phyloP scores from a whole-genome alignment of 2,888 invertebrate species.

The Amphipoea oculea region DNA sequence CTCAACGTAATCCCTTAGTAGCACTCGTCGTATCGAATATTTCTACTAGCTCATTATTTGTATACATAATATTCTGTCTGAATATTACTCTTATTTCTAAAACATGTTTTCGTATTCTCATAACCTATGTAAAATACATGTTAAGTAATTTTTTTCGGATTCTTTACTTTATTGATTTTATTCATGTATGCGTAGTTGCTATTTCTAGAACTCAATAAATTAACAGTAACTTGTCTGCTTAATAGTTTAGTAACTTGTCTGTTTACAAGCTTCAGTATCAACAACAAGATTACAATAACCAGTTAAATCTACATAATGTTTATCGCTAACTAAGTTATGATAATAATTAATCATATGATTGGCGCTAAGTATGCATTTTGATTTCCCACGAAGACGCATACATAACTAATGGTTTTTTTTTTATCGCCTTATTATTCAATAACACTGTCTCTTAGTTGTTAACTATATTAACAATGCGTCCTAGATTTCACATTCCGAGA shows the following conservation, averaged over 20 bases:
- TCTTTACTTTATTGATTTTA: neutral
- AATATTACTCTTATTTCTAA: neutral
- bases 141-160: neutral
- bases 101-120: neutral
- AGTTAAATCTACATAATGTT: constrained; percentile 46
- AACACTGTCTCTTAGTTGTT: neutral
- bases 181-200: neutral
- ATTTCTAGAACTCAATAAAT: neutral
- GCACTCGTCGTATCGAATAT: neutral
- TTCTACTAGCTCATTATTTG: neutral
- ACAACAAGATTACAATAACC: constrained; percentile 34
- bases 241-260: neutral
- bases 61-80: neutral
- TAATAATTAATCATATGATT: constrained; percentile 15
- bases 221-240: neutral
- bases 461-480: neutral
- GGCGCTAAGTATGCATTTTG: neutral
- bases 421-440: constrained; percentile 6
- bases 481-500: neutral
- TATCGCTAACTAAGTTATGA: constrained; percentile 26
- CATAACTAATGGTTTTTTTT: neutral
- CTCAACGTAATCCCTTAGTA: neutral
- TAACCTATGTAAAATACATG: neutral
- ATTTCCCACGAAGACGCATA: constrained; percentile 13
- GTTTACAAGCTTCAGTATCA: neutral